phyloP scores from a whole-genome alignment of 2,113 vertebrate species.

The Ammospiza caudacuta region DNA sequence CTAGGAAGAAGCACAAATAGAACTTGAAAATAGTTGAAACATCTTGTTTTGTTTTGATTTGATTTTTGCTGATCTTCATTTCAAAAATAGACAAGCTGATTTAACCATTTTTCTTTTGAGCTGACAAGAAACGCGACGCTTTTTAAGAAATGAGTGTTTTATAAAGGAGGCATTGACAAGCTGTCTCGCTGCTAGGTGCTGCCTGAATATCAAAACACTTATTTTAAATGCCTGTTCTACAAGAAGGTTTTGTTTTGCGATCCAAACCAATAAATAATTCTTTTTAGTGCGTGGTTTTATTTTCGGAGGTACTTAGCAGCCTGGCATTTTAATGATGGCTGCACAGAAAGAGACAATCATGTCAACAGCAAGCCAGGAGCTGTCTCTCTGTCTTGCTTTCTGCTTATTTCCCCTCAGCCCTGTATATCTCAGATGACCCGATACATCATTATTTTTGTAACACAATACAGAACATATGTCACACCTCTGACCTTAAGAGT shows the following conservation, averaged over 20 bases:
- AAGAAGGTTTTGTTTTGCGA: not conserved
- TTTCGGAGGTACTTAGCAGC: constrained; percentile 29
- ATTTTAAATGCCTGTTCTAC: constrained; percentile 24
- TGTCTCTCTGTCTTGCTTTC: not conserved
- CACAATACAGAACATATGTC: not conserved
- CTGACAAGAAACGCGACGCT: not conserved
- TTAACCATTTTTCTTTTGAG: constrained; percentile 46
- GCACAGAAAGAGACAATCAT: not conserved
- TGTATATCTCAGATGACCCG: not conserved
- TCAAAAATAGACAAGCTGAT: constrained; percentile 53
- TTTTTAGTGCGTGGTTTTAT: not conserved
- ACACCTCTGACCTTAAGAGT: constrained; percentile 1
- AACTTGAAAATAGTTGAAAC: not conserved
- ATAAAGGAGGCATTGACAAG: constrained; percentile 30
- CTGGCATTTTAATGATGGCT: constrained; percentile 8
- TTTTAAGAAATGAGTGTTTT: constrained; percentile 6
- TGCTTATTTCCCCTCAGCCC: not conserved
- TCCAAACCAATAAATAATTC: constrained; percentile 24
- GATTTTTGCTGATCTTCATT: constrained; percentile 36
- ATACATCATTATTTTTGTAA: constrained; percentile 49
- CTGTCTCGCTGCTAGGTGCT: constrained; percentile 25
- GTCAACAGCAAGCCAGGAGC: not conserved
- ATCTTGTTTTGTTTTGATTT: constrained; percentile 29
- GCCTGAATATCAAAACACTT: constrained; percentile 50
- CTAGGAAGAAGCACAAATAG: not conserved